Percentiles rank a stretch among this genome's conserved stretches.
phyloP scores from a whole-genome alignment of 2,888 invertebrate genomes.

The Acanthosoma haemorrhoidale region DNA sequence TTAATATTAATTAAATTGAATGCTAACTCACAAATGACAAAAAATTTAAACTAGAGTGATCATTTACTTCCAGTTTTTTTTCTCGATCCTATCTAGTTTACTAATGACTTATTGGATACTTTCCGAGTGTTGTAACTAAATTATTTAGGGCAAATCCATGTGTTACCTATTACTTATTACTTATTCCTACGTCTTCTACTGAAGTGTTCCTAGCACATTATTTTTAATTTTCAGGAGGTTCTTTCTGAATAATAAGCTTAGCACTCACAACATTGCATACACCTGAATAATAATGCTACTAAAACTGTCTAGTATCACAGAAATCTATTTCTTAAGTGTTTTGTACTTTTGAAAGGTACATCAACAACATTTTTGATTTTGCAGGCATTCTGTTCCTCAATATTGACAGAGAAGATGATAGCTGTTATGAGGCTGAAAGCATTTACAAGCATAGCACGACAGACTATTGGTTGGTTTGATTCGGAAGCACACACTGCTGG shows the following conservation, averaged over 20 bases:
- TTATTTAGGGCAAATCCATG: too few species aligned
- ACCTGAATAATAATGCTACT: too few species aligned
- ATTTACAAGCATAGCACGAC: conserved; percentile 47
- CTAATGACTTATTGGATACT: too few species aligned
- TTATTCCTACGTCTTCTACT: too few species aligned
- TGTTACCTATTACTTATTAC: too few species aligned
- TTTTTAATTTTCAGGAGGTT: too few species aligned
- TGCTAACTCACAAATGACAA: too few species aligned
- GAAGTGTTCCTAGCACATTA: too few species aligned
- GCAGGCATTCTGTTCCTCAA: conserved; percentile 41
- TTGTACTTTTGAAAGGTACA: not conserved
- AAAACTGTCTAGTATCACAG: not conserved
- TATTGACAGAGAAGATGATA: conserved; percentile 45
- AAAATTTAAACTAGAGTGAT: not conserved
- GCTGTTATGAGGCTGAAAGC: conserved; percentile 46
- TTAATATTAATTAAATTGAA: not conserved
- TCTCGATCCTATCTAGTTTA: too few species aligned
- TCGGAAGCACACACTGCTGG: conserved; percentile 46
- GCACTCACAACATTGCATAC: too few species aligned
- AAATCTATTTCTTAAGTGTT: not conserved
- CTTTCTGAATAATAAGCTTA: too few species aligned
- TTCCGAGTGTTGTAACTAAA: too few species aligned
- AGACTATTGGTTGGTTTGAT: conserved; percentile 49
- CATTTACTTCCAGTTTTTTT: not conserved
- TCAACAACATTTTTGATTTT: conserved; percentile 14